phyloP scores from a whole-genome alignment of 2,113 vertebrate genomes.

The Diglossa brunneiventris region DNA sequence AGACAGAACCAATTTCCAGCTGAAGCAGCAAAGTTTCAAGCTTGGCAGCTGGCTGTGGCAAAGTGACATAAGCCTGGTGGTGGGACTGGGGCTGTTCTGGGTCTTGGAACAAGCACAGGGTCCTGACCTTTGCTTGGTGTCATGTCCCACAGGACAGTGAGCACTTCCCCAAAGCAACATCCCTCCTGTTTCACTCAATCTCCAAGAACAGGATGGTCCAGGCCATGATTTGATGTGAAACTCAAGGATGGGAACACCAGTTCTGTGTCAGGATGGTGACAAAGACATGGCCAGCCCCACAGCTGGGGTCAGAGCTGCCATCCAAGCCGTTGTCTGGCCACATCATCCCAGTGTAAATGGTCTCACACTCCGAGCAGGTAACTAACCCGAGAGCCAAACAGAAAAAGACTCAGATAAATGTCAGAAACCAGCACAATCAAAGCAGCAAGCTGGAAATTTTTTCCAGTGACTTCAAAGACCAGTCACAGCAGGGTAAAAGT shows the following conservation, averaged over 20 bases:
- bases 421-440: background rate
- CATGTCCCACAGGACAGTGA: background rate
- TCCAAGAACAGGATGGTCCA: background rate
- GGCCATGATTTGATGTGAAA: background rate
- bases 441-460: background rate
- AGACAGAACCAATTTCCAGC: background rate
- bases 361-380: background rate
- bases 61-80: background rate
- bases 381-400: background rate
- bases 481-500: background rate
- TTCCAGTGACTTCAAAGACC: background rate
- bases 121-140: background rate
- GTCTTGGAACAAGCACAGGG: background rate
- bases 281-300: background rate
- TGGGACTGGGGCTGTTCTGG: background rate
- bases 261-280: background rate
- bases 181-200: background rate
- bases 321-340: background rate
- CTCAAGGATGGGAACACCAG: background rate
- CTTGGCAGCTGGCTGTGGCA: background rate
- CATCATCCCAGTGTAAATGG: rapidly evolving
- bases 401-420: background rate
- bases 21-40: background rate
- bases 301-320: background rate
- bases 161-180: background rate